These are phyloP conservation scores for Colinus virginianus DNA, from an alignment of 2,113 vertebrate genomes.

Conservation along the genomic window DNA sequence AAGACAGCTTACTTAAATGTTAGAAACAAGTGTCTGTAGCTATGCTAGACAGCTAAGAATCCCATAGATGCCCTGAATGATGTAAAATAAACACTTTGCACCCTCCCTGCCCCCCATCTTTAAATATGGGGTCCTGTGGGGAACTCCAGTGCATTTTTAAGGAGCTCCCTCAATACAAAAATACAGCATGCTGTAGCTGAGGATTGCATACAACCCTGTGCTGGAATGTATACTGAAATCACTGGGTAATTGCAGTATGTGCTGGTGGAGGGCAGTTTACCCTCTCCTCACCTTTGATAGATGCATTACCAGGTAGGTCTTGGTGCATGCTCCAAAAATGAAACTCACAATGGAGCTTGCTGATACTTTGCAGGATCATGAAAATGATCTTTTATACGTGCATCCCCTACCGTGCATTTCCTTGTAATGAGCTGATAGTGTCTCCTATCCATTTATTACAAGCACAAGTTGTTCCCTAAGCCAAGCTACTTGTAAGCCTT, in stretches of 20 bases:
- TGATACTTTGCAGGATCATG: neutral
- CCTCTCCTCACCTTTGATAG: conserved; percentile 7
- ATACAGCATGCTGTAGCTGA: neutral
- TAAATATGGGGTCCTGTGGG: neutral
- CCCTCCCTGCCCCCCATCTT: neutral
- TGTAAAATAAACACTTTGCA: neutral
- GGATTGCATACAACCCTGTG: neutral
- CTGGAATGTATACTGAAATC: neutral
- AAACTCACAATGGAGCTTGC: neutral
- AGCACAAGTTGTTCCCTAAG: neutral
- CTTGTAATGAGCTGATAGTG: neutral
- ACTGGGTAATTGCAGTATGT: neutral
- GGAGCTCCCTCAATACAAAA: neutral
- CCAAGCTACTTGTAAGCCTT: neutral
- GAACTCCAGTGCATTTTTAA: neutral
- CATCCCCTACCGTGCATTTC: neutral
- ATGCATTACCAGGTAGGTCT: conserved; percentile 5
- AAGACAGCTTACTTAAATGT: neutral
- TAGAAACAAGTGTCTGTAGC: neutral
- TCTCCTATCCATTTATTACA: neutral
- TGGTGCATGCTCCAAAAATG: conserved; percentile 6
- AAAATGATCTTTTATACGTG: neutral
- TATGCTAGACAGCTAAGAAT: neutral
- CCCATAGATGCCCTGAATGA: neutral
- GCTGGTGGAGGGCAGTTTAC: neutral